Base-by-base conservation (phyloP, 2,113 vertebrate genomes). In the Nanorana parkeri region DNA sequence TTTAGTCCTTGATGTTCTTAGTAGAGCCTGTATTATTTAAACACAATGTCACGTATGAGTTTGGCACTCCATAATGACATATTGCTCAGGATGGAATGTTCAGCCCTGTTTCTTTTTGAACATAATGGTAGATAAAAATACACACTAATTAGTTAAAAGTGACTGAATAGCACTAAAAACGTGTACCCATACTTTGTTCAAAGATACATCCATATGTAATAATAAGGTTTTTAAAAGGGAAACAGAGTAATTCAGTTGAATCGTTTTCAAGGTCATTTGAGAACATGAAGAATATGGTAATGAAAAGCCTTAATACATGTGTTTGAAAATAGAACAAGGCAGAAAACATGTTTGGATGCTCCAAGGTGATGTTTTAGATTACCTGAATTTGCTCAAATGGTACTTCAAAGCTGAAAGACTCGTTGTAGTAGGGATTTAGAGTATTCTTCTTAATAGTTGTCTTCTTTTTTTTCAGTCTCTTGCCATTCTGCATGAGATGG, bases 301-400 rank as follows among this genome's bases (percentile, higher is more conserved):
- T 74, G 64, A 64, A 17, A 65, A 16, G 32, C 16, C 60, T 63
- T 29, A 52, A 41, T 54, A 79, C 77, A 79, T 29, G 19, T 17
- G 1, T 36, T 67, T 28, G 32, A 36, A 68, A 68, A 51, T n/a
- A 47, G 23, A 51, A 65, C 4, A 23, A 64, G 60, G 64, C 47
- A 26, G n/a, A 24, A 51, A 77, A 58, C 21, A 77, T 64, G 74
- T 64, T 77, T 60, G 20, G 72, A 74, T 75, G 55, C 28, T 60
- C 20, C 55, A 75, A 75, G 72, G 51, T 68, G 87, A 66, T 71
- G 66, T 85, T 87, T 87, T 84, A 86, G 81, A 54, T 92, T 94
- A 99, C 98, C 98, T 99, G 98, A 94, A 99, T 99, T 95, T 99
- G 98, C 92, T 99, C 98, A 26, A 99, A 99, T 32, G 98, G 98